phyloP scores from a whole-genome alignment of 2,113 vertebrate species.

The Furnarius figulus region DNA sequence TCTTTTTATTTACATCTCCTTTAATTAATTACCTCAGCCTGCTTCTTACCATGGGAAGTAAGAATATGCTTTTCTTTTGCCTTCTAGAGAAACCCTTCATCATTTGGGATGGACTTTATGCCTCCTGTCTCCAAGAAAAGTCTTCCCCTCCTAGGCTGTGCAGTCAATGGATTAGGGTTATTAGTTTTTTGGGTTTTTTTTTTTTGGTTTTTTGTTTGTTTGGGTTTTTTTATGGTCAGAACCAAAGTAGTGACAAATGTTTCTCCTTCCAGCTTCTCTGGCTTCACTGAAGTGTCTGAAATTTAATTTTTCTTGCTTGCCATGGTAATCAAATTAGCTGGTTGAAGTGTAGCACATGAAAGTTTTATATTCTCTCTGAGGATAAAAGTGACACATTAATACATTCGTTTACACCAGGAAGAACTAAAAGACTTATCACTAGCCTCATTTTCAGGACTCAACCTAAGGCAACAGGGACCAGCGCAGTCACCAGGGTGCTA shows the following conservation, averaged over 20 bases:
- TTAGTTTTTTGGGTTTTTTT: neutral
- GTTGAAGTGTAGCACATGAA: fast-evolving
- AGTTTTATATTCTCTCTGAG: neutral
- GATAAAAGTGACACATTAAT: neutral
- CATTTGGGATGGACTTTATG: neutral
- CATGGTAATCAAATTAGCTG: neutral
- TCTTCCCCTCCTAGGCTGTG: neutral
- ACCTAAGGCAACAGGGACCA: neutral
- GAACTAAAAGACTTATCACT: neutral
- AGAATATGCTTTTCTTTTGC: neutral
- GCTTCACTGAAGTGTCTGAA: neutral
- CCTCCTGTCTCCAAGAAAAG: neutral
- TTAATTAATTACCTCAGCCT: neutral
- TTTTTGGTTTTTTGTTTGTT: neutral
- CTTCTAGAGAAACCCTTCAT: neutral
- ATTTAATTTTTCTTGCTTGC: neutral
- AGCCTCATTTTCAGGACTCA: neutral
- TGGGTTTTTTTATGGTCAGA: neutral
- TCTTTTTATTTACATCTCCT: neutral
- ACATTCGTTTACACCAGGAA: neutral
- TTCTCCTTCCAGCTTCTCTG: neutral
- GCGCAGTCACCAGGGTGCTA: neutral
- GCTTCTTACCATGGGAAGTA: neutral
- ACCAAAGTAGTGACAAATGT: neutral
- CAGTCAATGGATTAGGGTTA: neutral